phyloP scores from a whole-genome alignment of 2,888 invertebrate genomes.

The Cybosia mesomella region DNA sequence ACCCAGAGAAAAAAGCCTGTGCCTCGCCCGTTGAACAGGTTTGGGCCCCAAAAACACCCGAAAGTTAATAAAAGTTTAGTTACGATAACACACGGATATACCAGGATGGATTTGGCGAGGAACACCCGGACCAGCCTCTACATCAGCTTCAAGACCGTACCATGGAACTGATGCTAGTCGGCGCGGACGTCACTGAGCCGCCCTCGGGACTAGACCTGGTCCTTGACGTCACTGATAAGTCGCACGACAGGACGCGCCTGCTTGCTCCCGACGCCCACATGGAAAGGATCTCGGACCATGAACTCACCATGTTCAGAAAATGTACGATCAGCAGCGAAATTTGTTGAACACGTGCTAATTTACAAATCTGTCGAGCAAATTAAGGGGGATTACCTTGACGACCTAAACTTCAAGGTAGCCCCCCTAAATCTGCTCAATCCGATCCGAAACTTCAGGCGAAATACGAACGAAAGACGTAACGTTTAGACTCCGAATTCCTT shows the following conservation, averaged over 20 bases:
- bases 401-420: no score
- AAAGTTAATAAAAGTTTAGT: no score
- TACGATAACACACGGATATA: background rate
- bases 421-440: no score
- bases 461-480: no score
- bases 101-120: constrained; percentile 81
- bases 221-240: constrained; percentile 56
- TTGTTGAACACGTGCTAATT: background rate
- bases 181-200: constrained; percentile 47
- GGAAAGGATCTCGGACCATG: constrained; percentile 71
- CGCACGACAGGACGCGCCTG: constrained; percentile 63
- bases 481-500: no score
- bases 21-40: no score
- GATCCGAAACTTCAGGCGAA: no score
- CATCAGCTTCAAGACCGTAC: constrained; percentile 66
- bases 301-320: constrained; percentile 68
- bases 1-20: no score
- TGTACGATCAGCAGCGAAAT: constrained; percentile 56
- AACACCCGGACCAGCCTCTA: constrained; percentile 64
- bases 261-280: constrained; percentile 57
- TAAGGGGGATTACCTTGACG: no score
- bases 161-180: constrained; percentile 69
- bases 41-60: no score
- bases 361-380: no score
- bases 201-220: constrained; percentile 61